Conservation (phyloP, 2,888 invertebrate species). For the Epinotia bilunana region DNA sequence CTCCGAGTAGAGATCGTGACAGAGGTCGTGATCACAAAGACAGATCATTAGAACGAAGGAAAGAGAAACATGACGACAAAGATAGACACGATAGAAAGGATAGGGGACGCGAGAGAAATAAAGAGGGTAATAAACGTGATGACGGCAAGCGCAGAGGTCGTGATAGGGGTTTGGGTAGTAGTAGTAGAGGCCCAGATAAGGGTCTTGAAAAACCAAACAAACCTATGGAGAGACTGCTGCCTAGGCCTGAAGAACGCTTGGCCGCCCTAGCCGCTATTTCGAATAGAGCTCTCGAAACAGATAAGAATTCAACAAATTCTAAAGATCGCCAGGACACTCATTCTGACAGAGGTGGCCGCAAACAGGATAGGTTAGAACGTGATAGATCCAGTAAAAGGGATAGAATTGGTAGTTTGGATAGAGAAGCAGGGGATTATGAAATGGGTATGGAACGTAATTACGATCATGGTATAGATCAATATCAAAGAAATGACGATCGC, state of each 20-base stretch:
- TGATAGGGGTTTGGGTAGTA: constrained; percentile 73
- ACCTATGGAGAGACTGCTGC: constrained; percentile 86
- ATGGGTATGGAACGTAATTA: constrained; percentile 75
- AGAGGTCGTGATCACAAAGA: constrained; percentile 81
- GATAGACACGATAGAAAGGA: constrained; percentile 88
- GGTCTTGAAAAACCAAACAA: constrained; percentile 86
- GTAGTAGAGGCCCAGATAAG: constrained; percentile 73
- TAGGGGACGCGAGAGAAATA: constrained; percentile 86
- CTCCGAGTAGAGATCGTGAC: constrained; percentile 79
- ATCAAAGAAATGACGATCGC: constrained; percentile 77
- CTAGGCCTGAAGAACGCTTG: constrained; percentile 86
- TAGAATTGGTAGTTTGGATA: constrained; percentile 76
- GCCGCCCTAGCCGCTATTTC: constrained; percentile 84
- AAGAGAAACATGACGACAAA: constrained; percentile 83
- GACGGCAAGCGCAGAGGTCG: constrained; percentile 82
- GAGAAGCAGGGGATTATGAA: constrained; percentile 80
- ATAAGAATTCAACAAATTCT: constrained; percentile 76
- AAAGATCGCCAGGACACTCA: constrained; percentile 79
- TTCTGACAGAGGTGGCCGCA: constrained; percentile 78
- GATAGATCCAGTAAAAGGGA: constrained; percentile 81
- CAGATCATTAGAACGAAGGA: constrained; percentile 78
- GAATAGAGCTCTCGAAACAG: constrained; percentile 75
- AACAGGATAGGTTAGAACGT: constrained; percentile 79
- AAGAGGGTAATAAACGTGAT: constrained; percentile 79
- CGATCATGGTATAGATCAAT: constrained; percentile 81